Base-by-base conservation (phyloP, 2,113 vertebrate species). In the Psilopsiagon aymara region DNA sequence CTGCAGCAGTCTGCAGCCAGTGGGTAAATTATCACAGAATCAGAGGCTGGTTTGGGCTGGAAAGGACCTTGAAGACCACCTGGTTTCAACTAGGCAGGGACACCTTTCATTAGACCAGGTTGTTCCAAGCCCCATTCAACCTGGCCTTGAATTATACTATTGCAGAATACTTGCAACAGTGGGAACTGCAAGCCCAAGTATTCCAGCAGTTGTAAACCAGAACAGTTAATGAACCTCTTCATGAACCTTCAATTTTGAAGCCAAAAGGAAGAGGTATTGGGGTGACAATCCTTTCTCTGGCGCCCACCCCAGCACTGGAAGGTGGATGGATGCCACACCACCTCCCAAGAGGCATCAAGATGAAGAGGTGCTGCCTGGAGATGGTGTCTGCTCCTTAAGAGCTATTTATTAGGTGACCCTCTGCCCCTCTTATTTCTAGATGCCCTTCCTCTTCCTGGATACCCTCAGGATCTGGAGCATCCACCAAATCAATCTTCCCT, bases 371-470 rank as follows among this genome's bases (percentile, higher is more conserved):
- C 86, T 71, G 33, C 51, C 47, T 57, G 55, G 77, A 57, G 21
- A 2, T 46, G 10, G 18, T 64, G 37, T 17, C 67, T 31, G 0
- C 39, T 43, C 55, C 28, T 33, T 17, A 35, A 49, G 66, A 47
- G 29, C 89, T 57, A 35, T 6, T 8, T 25, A 8, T 15, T 6
- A 12, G 13, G 13, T 62, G 86, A 21, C 39, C 44, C 7, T 37
- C 27, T 77, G 46, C 6, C 11, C 9, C 52, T 1, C 1, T 2
- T 1, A 6, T 57, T 41, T 52, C 51, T n/a, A 7, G 44, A 3
- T 28, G 13, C 41, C 13, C 62, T 25, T 70, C 20, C 41, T 71
- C 19, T 15, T 68, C 81, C 52, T 20, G 25, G n/a, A 7, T 43
- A 25, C 24, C 80, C 52, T 68, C 17, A 18, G 62, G 31, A 41